Conservation (phyloP, 2,113 vertebrate genomes). For the Prochilodus magdalenae region DNA sequence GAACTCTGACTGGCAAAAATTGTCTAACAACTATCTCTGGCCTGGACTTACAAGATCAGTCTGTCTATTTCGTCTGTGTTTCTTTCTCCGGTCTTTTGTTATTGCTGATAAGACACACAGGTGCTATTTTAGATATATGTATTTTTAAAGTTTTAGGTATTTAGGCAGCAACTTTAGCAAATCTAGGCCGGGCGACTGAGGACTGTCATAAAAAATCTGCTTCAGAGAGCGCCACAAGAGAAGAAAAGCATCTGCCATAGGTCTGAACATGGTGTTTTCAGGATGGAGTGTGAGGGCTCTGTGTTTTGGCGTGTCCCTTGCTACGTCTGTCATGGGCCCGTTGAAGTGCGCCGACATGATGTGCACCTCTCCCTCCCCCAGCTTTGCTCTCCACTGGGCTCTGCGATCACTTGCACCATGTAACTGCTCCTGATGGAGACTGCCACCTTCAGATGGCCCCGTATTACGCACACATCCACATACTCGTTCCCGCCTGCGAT, state of each 20-base stretch:
- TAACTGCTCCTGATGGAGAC: slow-evolving; percentile 41
- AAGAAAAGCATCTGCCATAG: slow-evolving; percentile 23
- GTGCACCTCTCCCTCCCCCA: not conserved
- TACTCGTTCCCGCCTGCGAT: not conserved
- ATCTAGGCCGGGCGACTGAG: slow-evolving; percentile 19
- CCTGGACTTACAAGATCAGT: no score
- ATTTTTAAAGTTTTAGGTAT: not conserved
- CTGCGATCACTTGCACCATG: slow-evolving; percentile 23
- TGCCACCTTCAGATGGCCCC: not conserved
- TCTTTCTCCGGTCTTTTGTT: not conserved
- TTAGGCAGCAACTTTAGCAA: not conserved
- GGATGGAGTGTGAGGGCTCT: slow-evolving; percentile 5
- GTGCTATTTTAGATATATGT: not conserved
- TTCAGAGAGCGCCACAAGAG: slow-evolving; percentile 7
- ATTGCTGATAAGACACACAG: no score
- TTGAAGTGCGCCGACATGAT: slow-evolving; percentile 27
- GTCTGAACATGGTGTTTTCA: slow-evolving; percentile 8
- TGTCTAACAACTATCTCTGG: no score
- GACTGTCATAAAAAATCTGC: slow-evolving; percentile 36
- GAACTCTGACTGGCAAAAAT: no score
- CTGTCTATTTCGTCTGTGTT: not conserved
- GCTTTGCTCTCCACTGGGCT: not conserved
- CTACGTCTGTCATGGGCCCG: slow-evolving; percentile 28
- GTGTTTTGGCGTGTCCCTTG: slow-evolving; percentile 29
- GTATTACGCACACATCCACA: not conserved